phyloP scores from a whole-genome alignment of 1,140 invertebrate species.

The Caenorhabditis latens region DNA sequence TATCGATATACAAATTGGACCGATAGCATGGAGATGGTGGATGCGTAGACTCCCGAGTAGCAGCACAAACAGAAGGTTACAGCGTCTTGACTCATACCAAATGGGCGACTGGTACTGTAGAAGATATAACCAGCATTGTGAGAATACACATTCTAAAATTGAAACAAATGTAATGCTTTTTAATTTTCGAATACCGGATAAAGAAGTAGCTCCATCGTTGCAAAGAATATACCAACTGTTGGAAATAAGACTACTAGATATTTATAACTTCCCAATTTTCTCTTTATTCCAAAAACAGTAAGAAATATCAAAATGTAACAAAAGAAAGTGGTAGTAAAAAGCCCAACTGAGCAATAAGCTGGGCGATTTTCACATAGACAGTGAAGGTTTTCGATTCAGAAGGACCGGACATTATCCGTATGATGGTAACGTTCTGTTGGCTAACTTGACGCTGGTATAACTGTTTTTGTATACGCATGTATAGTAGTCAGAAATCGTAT shows the following conservation, averaged over 20 bases:
- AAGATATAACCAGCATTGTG: not conserved
- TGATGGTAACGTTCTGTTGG: no score
- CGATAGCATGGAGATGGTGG: not conserved
- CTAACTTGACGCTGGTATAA: no score
- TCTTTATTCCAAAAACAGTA: not conserved
- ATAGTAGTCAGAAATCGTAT: no score
- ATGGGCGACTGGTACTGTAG: conserved; percentile 5
- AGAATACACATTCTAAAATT: not conserved
- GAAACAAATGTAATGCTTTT: not conserved
- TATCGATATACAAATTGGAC: not conserved
- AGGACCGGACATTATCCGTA: not conserved
- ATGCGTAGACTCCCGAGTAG: not conserved
- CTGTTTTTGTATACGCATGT: no score
- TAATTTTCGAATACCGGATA: not conserved
- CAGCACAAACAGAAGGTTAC: not conserved
- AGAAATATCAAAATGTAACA: not conserved
- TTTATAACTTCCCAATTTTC: no score
- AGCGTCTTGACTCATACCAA: not conserved
- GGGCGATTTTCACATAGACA: not conserved
- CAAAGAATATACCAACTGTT: not conserved
- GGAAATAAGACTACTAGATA: not conserved
- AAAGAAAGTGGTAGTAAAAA: not conserved
- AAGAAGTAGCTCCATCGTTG: not conserved
- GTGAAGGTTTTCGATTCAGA: not conserved
- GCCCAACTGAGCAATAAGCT: not conserved